phyloP scores from a whole-genome alignment of 2,888 invertebrate genomes.

The Piscicola geometra region DNA sequence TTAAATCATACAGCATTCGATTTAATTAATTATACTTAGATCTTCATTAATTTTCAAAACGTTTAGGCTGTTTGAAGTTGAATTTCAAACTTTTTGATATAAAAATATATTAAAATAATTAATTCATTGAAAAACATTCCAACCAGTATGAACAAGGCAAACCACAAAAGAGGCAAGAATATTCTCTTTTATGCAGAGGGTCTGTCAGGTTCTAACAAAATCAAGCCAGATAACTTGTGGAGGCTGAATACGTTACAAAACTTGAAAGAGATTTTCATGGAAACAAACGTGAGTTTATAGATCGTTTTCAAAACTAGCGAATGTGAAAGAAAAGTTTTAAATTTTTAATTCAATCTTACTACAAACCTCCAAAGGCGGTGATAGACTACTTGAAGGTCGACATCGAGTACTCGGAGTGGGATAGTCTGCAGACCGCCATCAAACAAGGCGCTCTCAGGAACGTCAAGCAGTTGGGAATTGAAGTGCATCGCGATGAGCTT shows the following conservation, averaged over 20 bases:
- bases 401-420: conserved; percentile 12
- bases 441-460: conserved; percentile 10
- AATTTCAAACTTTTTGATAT: too few species aligned
- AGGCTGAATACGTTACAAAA: conserved; percentile 17
- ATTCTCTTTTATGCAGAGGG: conserved; percentile 10
- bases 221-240: not conserved
- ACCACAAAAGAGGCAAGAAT: not conserved
- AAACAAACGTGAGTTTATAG: conserved; percentile 11
- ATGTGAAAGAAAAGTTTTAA: too few species aligned
- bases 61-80: too few species aligned
- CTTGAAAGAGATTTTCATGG: conserved; percentile 16
- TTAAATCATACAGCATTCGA: too few species aligned
- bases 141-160: conserved; percentile 12
- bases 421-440: not conserved
- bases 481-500: not conserved
- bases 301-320: too few species aligned
- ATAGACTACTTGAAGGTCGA: conserved; percentile 16
- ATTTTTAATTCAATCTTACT: too few species aligned
- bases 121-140: too few species aligned
- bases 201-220: not conserved
- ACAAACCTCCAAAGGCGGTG: not conserved
- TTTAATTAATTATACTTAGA: too few species aligned
- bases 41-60: too few species aligned
- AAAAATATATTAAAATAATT: too few species aligned
- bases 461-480: conserved; percentile 17